Evolutionary conservation across 2,888 invertebrate genomes (phyloP), one percentile per base, ranked within the genome.

Genomic region (Macaria notata): DNA sequence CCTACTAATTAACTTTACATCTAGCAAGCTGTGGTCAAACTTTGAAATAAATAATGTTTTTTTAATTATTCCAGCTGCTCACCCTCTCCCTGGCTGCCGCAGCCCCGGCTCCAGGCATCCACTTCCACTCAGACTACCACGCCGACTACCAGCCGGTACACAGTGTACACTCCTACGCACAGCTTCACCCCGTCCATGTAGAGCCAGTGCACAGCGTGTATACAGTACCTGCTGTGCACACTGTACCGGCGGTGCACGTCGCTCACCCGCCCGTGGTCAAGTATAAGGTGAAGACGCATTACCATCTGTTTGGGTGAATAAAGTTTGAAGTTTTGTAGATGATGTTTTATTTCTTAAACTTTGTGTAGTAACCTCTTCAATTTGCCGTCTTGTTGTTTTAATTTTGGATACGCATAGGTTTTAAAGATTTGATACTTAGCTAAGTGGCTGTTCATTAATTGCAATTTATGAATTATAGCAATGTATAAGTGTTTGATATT

Each of bases 231-330:
- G 58, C 68, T n/a, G 63, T 63, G 49, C 69, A 65, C 51, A 51
- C 63, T 56, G 68, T 65, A 45, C 52, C 49, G 1, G 45, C 63
- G 1, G 62, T 63, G 2, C 68, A 60, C 42, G 53, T 42, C 41
- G 48, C 69, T 1, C 69, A 69, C 29, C 53, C 66, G 0, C 71
- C 65, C 0, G 68, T 71, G 0, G 64, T 67, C 55, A 77, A 80
- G 50, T 79, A 79, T 47, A 79, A 81, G 63, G 75, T 79, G 31
- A 81, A 81, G 53, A 72, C 72, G 3, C 73, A 75, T 63, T 78
- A 79, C 50, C 77, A 77, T 70, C 43, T 75, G 3, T 74, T 74
- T 56, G 75, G 77, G 8, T 58, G 3, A 73, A 73, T 72, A 75
- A 72, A 75, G 9, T 47, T 48, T 50, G 19, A 9, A 33, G 9